These are phyloP conservation scores for Glaucidium brasilianum DNA, from an alignment of 2,113 vertebrate species.

Conservation along the genomic window DNA sequence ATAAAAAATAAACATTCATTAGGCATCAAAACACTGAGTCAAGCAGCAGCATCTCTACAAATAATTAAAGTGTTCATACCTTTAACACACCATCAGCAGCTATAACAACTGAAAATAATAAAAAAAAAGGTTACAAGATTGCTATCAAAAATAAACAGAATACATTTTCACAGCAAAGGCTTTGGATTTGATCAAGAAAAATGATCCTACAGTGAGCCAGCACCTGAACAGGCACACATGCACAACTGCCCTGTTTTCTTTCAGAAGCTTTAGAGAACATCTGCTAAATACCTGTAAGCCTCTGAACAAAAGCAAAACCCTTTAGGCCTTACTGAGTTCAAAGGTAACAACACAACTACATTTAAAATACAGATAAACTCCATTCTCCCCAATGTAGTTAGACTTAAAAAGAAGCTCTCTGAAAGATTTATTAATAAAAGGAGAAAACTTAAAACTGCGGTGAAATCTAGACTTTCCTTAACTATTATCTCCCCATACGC, in stretches of 20 bases:
- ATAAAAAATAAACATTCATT: background rate
- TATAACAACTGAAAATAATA: constrained; percentile 88
- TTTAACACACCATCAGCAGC: constrained; percentile 90
- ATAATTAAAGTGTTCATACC: constrained; percentile 73
- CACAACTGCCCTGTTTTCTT: background rate
- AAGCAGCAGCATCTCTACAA: background rate
- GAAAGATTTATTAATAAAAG: background rate
- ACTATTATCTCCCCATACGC: background rate
- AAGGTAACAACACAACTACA: background rate
- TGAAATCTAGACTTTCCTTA: background rate
- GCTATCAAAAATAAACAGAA: background rate
- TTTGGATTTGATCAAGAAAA: background rate
- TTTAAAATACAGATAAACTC: background rate
- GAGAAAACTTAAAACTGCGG: background rate
- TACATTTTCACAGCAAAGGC: background rate
- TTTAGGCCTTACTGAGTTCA: background rate
- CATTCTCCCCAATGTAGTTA: background rate
- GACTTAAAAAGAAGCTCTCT: background rate
- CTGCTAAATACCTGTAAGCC: background rate
- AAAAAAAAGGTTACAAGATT: constrained; percentile 23
- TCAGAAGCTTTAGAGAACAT: background rate
- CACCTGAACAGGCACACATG: background rate
- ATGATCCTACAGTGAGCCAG: background rate
- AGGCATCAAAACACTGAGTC: background rate
- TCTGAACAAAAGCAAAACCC: background rate